A percentile compares a stretch with the other conserved stretches of the same genome.
These are phyloP conservation scores for Euthynnus affinis DNA, from an alignment of 2,797 vertebrate species.

Conservation along the genomic window DNA sequence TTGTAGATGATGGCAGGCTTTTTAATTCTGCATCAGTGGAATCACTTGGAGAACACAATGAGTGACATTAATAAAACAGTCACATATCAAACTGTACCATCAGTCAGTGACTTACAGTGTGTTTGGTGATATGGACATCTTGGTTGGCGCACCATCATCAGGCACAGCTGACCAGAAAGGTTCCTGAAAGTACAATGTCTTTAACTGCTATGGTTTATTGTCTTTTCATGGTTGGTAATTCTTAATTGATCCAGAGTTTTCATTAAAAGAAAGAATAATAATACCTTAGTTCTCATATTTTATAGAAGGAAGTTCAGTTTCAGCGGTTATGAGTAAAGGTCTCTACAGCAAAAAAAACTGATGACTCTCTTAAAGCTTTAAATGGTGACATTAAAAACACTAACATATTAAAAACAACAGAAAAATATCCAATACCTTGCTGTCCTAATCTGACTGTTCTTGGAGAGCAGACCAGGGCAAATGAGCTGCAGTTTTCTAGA, in stretches of 20 bases:
- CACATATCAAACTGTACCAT: not conserved
- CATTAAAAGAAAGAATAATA: too few relatives aligned
- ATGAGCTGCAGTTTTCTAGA: conserved; percentile 66
- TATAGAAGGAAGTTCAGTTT: too few relatives aligned
- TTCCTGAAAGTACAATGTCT: conserved; percentile 49
- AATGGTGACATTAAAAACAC: too few relatives aligned
- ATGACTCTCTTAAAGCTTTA: too few relatives aligned
- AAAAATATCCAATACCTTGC: conserved; percentile 54
- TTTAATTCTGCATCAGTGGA: not conserved
- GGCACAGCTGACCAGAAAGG: conserved; percentile 22
- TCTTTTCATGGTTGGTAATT: not conserved
- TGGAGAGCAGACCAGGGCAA: conserved; percentile 67
- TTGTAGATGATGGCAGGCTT: not conserved
- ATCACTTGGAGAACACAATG: conserved; percentile 56
- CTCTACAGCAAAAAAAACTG: too few relatives aligned
- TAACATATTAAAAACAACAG: not conserved
- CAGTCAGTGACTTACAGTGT: conserved; percentile 58
- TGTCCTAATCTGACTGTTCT: conserved; percentile 55
- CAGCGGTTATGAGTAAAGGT: too few relatives aligned
- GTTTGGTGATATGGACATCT: not conserved
- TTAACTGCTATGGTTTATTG: not conserved
- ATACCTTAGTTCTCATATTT: too few relatives aligned
- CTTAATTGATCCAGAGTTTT: too few relatives aligned
- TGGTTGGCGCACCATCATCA: conserved; percentile 13
- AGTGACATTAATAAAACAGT: conserved; percentile 19